These are phyloP conservation scores for Puffinus mauretanicus DNA, from an alignment of 2,113 vertebrate genomes.

Conservation along the genomic window DNA sequence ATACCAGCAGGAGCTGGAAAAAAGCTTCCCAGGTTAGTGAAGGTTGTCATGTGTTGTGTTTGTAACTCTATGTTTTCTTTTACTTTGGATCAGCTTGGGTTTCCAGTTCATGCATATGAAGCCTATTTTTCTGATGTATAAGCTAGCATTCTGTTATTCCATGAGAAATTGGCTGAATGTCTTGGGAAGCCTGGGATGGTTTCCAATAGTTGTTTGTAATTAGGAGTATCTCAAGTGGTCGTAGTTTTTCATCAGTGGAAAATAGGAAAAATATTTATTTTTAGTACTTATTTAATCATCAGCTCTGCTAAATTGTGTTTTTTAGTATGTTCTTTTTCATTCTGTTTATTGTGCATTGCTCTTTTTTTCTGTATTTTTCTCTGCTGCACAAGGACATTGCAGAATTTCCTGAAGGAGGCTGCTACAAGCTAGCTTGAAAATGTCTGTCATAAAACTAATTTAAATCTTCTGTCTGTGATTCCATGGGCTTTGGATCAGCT, in stretches of 20 bases:
- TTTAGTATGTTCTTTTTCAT: neutral
- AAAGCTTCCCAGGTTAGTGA: neutral
- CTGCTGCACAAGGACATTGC: rapidly evolving
- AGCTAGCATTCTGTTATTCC: neutral
- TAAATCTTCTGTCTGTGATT: neutral
- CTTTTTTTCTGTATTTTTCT: neutral
- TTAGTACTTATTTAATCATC: neutral
- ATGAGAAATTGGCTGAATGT: constrained; percentile 11
- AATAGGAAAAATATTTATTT: constrained; percentile 39
- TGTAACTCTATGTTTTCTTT: neutral
- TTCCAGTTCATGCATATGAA: neutral
- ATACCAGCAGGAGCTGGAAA: neutral
- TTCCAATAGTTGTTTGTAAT: constrained; percentile 40
- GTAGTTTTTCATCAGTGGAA: neutral
- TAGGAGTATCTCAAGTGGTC: constrained; percentile 19
- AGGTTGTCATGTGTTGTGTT: neutral
- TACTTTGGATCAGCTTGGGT: neutral
- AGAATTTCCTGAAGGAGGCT: neutral
- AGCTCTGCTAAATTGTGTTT: neutral
- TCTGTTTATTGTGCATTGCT: neutral
- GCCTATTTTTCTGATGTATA: neutral
- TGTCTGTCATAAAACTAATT: neutral
- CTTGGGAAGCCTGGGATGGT: constrained; percentile 14
- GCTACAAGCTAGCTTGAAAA: neutral
- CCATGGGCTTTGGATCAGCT: neutral